Evolutionary conservation across 2,888 invertebrate genomes (phyloP).

Genomic region (Drosophila algonquin): DNA sequence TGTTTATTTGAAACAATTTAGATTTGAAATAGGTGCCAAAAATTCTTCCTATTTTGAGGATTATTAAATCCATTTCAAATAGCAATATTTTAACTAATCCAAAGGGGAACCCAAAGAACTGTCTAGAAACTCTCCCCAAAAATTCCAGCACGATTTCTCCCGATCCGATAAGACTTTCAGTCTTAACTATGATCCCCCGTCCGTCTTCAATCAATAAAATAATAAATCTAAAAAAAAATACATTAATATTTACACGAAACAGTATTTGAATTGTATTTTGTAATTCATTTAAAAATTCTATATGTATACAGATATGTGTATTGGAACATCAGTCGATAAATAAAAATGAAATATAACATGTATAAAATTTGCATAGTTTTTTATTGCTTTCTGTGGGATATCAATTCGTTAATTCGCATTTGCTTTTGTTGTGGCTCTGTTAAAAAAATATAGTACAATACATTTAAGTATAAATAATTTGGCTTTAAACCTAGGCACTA

Average conservation of each 20-base stretch:
- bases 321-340: conserved; percentile 33
- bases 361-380: conserved; percentile 27
- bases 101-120: neutral
- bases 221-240: conserved; percentile 23
- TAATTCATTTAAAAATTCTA: conserved; percentile 47
- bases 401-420: conserved; percentile 54
- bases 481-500: conserved; percentile 71
- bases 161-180: no score
- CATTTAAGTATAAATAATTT: conserved; percentile 65
- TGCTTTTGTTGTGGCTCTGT: conserved; percentile 1
- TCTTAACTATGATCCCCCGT: neutral
- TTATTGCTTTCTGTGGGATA: conserved; percentile 63
- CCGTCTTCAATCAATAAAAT: conserved; percentile 8
- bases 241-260: conserved; percentile 56
- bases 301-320: conserved; percentile 45
- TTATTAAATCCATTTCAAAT: neutral
- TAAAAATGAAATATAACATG: conserved; percentile 11
- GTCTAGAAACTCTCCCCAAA: neutral
- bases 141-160: neutral
- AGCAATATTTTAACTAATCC: neutral
- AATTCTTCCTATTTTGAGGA: neutral
- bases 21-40: neutral
- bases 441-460: conserved; percentile 7
- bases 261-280: conserved; percentile 45
- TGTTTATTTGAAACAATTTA: neutral